Evolutionary conservation across 2,888 invertebrate species (phyloP).

Genomic region (Omphaloscelis lunosa): DNA sequence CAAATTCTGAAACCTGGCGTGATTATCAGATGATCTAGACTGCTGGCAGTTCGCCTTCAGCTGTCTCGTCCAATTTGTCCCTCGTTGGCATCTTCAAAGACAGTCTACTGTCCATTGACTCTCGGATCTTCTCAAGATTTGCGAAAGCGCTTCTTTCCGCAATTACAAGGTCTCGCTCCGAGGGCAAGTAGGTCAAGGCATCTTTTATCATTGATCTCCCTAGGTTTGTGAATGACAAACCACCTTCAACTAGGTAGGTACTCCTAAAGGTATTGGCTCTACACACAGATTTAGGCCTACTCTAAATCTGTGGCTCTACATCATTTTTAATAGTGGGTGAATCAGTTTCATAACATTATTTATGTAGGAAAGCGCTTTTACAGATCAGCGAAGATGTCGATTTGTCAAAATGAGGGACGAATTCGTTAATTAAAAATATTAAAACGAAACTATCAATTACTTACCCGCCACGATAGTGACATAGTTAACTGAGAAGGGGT

Average conservation of each 20-base stretch:
- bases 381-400: background rate
- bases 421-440: background rate
- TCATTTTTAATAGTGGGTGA: background rate
- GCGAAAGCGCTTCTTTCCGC: constrained; percentile 51
- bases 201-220: constrained; percentile 52
- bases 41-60: constrained; percentile 38
- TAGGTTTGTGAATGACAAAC: constrained; percentile 45
- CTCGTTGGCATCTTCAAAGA: constrained; percentile 37
- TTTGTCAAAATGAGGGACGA: background rate
- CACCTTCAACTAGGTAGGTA: constrained; percentile 21
- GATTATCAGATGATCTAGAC: constrained; percentile 21
- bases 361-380: background rate
- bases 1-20: constrained; percentile 8
- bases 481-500: background rate
- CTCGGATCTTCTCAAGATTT: constrained; percentile 41
- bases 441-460: background rate
- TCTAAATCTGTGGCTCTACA: constrained; percentile 2
- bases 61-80: constrained; percentile 7
- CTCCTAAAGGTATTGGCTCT: background rate
- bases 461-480: background rate
- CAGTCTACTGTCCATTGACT: constrained; percentile 11
- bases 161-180: constrained; percentile 47
- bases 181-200: constrained; percentile 53
- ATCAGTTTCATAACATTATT: background rate
- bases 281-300: no score